Base-by-base conservation (phyloP, 2,888 invertebrate species). In the Eristalis arbustorum region DNA sequence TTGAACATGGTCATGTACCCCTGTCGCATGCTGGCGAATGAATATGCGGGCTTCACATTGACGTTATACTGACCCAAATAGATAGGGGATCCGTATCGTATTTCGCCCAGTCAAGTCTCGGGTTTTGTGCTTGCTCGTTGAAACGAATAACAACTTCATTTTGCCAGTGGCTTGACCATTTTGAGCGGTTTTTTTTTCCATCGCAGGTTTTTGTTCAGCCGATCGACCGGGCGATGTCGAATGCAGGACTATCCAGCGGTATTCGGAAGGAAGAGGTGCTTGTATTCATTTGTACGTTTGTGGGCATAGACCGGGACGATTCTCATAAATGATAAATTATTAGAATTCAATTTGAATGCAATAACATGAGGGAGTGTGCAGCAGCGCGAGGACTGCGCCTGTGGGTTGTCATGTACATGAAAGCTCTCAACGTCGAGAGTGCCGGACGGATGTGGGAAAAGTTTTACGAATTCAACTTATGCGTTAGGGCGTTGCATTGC, bases 21-120 rank as follows among this genome's bases (percentile, higher is more conserved):
- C 61, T 83, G 75, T 79, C 66, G 72, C 31, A 68, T 80, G 62
- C 62, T 73, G 73, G 62, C 57, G 49, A 49, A 61, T 49, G 67
- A 67, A 73, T 49, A 72, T 80, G 66, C 61, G 75, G 75, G 63
- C 34, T 79, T 18, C 71, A 61, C 56, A 72, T 77, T 88, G 88
- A 85, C 88, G 88, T 80, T 82, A 88, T 73, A 88, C 87, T 89
- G 89, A 89, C 89, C 88, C 81, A 89, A 80, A 88, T 88, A 88
- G 88, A 89, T 89, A 88, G 57, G 81, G 63, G 18, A 87, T 75
- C 69, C 74, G 49, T 85, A 81, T 85, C 85, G 82, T 59, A 74
- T 78, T 78, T 64, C 59, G 66, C 31, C 57, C 25, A 22, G 18
- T 34, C 40, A 49, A 62, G 28, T 14, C 4, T 13, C 37, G 18